Evolutionary conservation across 1,140 invertebrate genomes (phyloP), one percentile per base, ranked within the genome.

Genomic region (Drosophila bocki): DNA sequence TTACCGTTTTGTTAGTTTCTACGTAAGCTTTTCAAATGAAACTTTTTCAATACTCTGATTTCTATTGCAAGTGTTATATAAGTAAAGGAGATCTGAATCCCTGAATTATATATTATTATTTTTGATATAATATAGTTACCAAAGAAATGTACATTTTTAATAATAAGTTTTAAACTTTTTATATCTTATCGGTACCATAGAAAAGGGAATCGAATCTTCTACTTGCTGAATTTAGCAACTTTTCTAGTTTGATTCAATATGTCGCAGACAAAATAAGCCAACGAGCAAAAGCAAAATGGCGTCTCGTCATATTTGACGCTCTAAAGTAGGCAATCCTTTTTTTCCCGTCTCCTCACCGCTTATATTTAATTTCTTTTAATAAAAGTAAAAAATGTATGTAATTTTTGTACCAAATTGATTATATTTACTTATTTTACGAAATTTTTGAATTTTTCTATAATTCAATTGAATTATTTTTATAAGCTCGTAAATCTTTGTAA

Each of bases 211-310:
- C 5, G 4, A 15, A 6, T 22, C 4, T 15, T 54, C 33, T 2
- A 0, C 8, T 37, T 22, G 5, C 12, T 7, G 2, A 37, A n/a
- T 3, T 6, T 3, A 15, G 6, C 9, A 17, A 33, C 1, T n/a
- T 19, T 54, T 54, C 13, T 9, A 37, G 17, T 15, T 54, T 88
- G 76, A 87, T 87, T 74, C 70, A 87, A 87, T 87, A 80, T 87
- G 62, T 48, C 69, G 75, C 48, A 53, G 50, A 54, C 72, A 56
- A 61, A 50, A 77, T 22, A 29, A 67, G 48, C 48, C 39, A 56
- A 26, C 11, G 32, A 33, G 47, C 22, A 44, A 44, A 50, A 78
- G 62, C 54, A 79, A 78, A 78, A 79, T 79, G 75, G 76, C 76
- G 75, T 32, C 65, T 58, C 17, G 47, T n/a, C 22, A 11, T 39